A percentile compares a stretch with the other conserved stretches of the same genome.
Conservation (phyloP, 2,113 vertebrate genomes). For the Calyptomena viridis region DNA sequence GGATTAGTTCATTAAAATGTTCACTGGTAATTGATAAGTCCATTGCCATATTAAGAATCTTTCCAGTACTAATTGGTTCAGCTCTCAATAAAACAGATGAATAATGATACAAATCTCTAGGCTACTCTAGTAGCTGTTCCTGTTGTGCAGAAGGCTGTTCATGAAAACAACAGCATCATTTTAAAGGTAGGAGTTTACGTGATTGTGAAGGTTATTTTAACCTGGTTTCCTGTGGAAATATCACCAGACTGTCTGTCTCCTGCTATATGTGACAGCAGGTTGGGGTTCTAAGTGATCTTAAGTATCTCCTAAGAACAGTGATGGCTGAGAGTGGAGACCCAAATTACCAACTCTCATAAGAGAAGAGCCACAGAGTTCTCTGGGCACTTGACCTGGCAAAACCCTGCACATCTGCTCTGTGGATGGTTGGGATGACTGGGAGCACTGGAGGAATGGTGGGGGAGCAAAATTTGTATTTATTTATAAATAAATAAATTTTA, state of each 20-base stretch:
- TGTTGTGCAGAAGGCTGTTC: neutral
- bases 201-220: neutral
- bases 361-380: neutral
- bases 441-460: neutral
- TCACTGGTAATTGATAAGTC: neutral
- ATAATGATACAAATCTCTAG: neutral
- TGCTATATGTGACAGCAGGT: neutral
- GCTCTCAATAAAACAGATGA: neutral
- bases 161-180: fast-evolving
- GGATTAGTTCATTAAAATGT: neutral
- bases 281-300: neutral
- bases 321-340: neutral
- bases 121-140: neutral
- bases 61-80: neutral
- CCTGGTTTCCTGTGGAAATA: neutral
- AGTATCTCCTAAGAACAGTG: neutral
- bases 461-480: too few relatives aligned
- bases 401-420: neutral
- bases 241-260: neutral
- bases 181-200: neutral
- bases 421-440: fast-evolving
- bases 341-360: neutral
- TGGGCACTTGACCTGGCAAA: neutral
- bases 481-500: too few relatives aligned
- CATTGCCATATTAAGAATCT: neutral